phyloP scores from a whole-genome alignment of 2,113 vertebrate species.

The Phaetusa simplex region DNA sequence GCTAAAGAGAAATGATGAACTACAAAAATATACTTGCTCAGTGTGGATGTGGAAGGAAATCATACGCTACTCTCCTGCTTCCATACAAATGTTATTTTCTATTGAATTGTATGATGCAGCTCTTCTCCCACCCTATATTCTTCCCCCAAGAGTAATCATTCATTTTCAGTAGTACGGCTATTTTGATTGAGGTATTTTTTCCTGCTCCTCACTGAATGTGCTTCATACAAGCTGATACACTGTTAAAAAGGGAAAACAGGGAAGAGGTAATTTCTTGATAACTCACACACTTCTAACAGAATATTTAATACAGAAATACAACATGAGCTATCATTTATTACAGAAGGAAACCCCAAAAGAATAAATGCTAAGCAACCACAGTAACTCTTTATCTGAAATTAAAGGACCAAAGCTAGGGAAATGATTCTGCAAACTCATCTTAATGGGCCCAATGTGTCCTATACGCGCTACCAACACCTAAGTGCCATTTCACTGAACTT shows the following conservation, averaged over 20 bases:
- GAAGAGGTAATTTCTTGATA: neutral
- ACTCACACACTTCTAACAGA: neutral
- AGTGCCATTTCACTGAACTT: neutral
- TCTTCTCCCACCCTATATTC: neutral
- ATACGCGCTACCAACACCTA: accelerated
- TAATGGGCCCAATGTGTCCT: neutral
- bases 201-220: neutral
- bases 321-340: neutral
- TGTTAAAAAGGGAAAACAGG: neutral
- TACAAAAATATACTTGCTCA: slow-evolving; percentile 5
- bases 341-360: neutral
- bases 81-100: neutral
- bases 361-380: neutral
- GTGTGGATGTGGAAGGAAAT: slow-evolving; percentile 19
- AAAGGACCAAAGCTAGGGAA: neutral
- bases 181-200: slow-evolving; percentile 2
- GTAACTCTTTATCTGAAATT: neutral
- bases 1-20: slow-evolving; percentile 34
- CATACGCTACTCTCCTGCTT: neutral
- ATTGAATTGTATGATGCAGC: neutral
- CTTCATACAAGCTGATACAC: neutral
- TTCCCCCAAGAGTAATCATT: slow-evolving; percentile 3
- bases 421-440: neutral
- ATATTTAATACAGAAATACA: neutral
- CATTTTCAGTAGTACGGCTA: neutral